Evolutionary conservation across 2,888 invertebrate genomes (phyloP).

Genomic region (Hyalella azteca): DNA sequence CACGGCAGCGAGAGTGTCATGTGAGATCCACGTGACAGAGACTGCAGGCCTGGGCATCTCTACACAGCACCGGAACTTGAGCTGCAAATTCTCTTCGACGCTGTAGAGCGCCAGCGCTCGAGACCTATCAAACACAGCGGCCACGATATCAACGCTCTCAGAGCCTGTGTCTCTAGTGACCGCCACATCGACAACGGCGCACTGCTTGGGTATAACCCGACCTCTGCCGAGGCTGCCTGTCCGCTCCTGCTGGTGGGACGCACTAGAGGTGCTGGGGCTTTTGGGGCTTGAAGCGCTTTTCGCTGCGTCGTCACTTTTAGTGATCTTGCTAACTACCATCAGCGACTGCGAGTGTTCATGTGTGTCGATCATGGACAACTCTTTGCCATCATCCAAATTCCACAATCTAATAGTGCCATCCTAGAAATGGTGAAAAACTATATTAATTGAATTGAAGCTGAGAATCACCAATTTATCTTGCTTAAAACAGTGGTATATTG

Average conservation of each 20-base stretch:
- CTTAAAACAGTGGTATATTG: no score
- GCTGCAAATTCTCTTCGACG: neutral
- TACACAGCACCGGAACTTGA: neutral
- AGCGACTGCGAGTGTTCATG: neutral
- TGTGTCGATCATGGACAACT: neutral
- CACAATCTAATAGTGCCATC: constrained; percentile 48
- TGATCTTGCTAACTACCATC: neutral
- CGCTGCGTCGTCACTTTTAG: neutral
- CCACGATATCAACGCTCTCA: neutral
- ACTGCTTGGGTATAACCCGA: constrained; percentile 10
- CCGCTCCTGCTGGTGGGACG: neutral
- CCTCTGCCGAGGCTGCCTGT: neutral
- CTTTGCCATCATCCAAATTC: constrained; percentile 24
- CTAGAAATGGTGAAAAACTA: constrained; percentile 36
- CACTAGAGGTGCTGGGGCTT: neutral
- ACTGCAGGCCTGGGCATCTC: neutral
- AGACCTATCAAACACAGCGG: neutral
- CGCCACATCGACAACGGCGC: neutral
- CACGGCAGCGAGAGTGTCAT: neutral
- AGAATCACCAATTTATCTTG: neutral
- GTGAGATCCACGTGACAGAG: neutral
- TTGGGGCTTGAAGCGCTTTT: neutral
- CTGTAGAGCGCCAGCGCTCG: neutral
- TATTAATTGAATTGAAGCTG: neutral
- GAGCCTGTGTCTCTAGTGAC: neutral